Evolutionary conservation across 2,888 invertebrate genomes (phyloP), one percentile per base, ranked within the genome.

Genomic region (Thymelicus acteon): DNA sequence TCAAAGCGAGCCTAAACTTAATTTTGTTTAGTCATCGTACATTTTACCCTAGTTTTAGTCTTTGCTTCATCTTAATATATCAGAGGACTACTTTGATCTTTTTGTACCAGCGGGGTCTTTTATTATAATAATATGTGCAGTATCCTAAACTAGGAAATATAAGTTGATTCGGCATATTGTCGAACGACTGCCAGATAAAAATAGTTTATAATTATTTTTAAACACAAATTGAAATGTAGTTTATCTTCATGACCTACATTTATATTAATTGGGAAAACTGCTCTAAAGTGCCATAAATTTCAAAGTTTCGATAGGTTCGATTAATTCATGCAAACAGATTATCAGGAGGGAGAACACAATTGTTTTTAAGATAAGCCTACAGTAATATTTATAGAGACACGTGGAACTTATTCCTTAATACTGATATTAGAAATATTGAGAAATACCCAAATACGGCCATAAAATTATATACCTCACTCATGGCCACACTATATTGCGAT

Each of bases 261-360:
- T 68, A 54, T 6, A 40, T 67, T 60, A 60, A 61, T 68, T 62
- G 60, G 52, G 13, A 57, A 31, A 57, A 44, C 57, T 24, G 65
- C 47, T 47, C 52, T 24, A 15, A 65, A 57, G 65, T 40, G 19
- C 58, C 47, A 57, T 65, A 57, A 65, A 57, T 44, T 44, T 57
- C 44, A 57, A 65, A 65, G 65, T 65, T 65, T 40, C 44, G 24
- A 65, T 19, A 57, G 24, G 44, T 4, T 44, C 54, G 40, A 57
- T 44, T 65, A 65, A 65, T 65, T 57, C 57, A 10, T 65, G 44
- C 8, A 44, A 44, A 44, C 37, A 24, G 65, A 64, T 54, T 37
- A 44, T 8, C 4, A 44, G 1, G 44, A 44, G 44, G 12, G 10
- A 8, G 12, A 44, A 44, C 12, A 44, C 40, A 44, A 12, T 44